Evolutionary conservation across 2,113 vertebrate genomes (phyloP).

Genomic region (Plestiodon gilberti): DNA sequence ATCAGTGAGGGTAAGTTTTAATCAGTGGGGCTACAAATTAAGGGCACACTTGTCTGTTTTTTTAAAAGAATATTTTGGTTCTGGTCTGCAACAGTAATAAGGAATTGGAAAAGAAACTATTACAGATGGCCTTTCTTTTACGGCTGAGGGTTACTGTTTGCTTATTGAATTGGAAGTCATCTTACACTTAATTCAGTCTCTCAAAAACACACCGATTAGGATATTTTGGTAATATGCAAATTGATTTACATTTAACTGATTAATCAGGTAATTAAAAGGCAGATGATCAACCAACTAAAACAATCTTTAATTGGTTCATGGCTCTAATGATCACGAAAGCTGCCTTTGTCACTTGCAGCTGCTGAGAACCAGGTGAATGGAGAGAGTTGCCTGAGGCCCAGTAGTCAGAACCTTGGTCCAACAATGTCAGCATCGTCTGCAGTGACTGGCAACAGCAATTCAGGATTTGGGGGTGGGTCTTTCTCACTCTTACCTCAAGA

Average conservation of each 20-base stretch:
- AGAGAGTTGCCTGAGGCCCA: too few species aligned
- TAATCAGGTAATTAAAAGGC: conserved; percentile 6
- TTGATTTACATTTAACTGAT: background rate
- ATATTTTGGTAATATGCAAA: background rate
- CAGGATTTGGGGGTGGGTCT: too few species aligned
- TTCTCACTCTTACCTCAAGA: too few species aligned
- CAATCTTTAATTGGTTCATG: background rate
- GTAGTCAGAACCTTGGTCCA: too few species aligned
- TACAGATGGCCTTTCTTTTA: background rate
- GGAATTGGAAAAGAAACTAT: background rate
- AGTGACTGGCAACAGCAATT: too few species aligned
- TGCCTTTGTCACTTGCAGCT: background rate
- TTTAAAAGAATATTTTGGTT: background rate
- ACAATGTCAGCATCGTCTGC: too few species aligned
- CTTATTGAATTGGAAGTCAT: background rate
- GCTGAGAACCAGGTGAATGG: background rate
- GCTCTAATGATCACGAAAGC: background rate
- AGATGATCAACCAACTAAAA: background rate
- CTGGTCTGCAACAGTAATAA: too few species aligned
- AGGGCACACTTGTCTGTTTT: background rate
- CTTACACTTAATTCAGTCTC: too few species aligned
- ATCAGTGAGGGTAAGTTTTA: background rate
- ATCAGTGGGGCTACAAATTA: background rate
- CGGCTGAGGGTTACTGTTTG: background rate
- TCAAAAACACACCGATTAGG: background rate